These are phyloP conservation scores for Sycophaga agraensis DNA, from an alignment of 1,140 invertebrate genomes.

Conservation along the genomic window DNA sequence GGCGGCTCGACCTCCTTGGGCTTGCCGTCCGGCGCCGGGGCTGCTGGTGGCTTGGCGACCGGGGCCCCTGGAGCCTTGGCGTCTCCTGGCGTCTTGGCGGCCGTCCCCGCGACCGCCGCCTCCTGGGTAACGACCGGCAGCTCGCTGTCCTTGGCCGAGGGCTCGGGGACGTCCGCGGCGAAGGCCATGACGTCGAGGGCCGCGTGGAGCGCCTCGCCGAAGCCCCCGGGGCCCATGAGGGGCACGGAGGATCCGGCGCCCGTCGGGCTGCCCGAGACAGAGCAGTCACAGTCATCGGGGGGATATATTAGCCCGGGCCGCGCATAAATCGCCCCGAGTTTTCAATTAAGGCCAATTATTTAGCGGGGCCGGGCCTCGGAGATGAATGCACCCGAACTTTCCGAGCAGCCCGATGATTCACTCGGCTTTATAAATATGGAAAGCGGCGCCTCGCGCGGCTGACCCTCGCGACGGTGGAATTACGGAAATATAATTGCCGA, in stretches of 20 bases:
- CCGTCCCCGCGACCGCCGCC: neutral
- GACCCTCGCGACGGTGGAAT: no score
- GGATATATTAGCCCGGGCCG: neutral
- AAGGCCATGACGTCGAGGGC: conserved; percentile 83
- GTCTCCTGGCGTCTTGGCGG: neutral
- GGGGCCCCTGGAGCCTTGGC: neutral
- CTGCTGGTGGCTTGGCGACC: neutral
- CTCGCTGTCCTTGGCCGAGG: neutral
- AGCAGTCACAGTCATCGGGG: neutral
- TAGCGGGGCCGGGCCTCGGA: no score
- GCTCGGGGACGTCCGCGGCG: conserved; percentile 42
- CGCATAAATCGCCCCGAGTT: no score
- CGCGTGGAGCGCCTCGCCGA: conserved; percentile 68
- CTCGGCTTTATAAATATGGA: no score
- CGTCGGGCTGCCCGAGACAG: neutral
- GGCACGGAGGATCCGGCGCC: neutral
- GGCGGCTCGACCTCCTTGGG: neutral
- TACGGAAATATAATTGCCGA: no score
- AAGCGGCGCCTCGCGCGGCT: no score
- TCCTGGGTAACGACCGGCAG: neutral
- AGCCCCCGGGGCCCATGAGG: conserved; percentile 45
- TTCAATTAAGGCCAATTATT: no score
- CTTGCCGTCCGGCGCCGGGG: neutral
- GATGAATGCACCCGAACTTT: no score
- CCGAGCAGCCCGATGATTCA: no score